Evolutionary conservation across 2,888 invertebrate genomes (phyloP).

Genomic region (Plebejus anna): DNA sequence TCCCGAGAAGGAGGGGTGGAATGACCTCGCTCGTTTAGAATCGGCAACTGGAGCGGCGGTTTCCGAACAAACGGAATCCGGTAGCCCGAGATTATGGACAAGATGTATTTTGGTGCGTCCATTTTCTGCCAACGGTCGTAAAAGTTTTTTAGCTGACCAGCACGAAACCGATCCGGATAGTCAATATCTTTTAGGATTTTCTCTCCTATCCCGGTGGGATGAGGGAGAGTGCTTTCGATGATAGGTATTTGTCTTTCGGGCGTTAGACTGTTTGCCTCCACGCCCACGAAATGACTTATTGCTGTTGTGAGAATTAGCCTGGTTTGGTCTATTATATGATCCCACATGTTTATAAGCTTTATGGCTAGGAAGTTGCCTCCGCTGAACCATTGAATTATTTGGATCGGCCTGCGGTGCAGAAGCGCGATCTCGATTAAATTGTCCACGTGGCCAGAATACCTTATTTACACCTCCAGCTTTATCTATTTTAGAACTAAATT

Average conservation of each 20-base stretch:
- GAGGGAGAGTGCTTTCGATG: slow-evolving; percentile 12
- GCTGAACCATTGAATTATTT: neutral
- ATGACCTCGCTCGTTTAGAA: slow-evolving; percentile 25
- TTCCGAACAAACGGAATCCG: slow-evolving; percentile 32
- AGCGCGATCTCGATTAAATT: neutral
- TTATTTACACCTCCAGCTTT: neutral
- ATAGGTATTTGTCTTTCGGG: slow-evolving; percentile 7
- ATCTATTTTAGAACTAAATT: neutral
- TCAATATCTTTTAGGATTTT: slow-evolving; percentile 32
- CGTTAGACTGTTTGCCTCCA: neutral
- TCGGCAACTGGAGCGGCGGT: slow-evolving; percentile 31
- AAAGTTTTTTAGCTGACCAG: slow-evolving; percentile 22
- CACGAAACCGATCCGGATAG: slow-evolving; percentile 27
- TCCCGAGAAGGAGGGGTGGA: slow-evolving; percentile 10
- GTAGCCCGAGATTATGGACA: slow-evolving; percentile 32
- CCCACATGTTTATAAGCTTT: neutral
- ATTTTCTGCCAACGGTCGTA: slow-evolving; percentile 29
- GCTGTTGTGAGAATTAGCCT: neutral
- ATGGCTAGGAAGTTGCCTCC: neutral
- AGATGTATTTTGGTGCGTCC: slow-evolving; percentile 24
- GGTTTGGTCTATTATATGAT: neutral
- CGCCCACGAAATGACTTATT: neutral
- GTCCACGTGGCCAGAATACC: neutral
- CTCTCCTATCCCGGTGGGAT: neutral
- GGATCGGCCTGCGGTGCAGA: neutral